A percentile compares a stretch with the other conserved stretches of the same genome.
Conservation (phyloP, 2,888 invertebrate species). For the Aphidoletes aphidimyza region DNA sequence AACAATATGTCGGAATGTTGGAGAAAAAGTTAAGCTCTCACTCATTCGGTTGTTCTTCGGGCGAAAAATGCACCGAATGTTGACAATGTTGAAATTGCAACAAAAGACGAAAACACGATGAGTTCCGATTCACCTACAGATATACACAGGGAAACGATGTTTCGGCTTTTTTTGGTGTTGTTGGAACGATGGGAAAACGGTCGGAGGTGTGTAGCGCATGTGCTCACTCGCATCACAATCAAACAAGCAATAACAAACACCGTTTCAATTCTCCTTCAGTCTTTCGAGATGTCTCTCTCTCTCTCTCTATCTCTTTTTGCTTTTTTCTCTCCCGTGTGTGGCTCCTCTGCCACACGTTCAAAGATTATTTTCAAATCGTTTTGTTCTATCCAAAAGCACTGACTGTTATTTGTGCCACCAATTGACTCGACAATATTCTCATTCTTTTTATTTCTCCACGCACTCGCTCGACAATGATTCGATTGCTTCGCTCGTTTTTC, state of each 20-base stretch:
- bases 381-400: neutral
- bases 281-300: neutral
- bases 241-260: constrained; percentile 19
- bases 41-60: neutral
- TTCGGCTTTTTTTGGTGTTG: too few species aligned
- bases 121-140: neutral
- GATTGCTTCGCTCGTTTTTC: too few species aligned
- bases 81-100: neutral
- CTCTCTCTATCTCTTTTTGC: neutral
- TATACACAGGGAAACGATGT: neutral
- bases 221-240: neutral
- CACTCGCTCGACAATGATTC: too few species aligned
- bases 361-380: neutral
- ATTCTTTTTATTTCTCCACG: constrained; percentile 1
- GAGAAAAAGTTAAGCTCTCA: neutral
- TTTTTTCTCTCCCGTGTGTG: neutral
- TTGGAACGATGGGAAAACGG: neutral
- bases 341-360: too few species aligned
- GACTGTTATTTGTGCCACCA: constrained; percentile 34
- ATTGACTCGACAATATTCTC: neutral
- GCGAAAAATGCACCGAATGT: neutral
- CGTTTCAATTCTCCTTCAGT: constrained; percentile 6
- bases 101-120: constrained; percentile 27
- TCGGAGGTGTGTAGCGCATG: constrained; percentile 14
- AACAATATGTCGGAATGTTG: constrained; percentile 10